Conservation (phyloP, 2,113 vertebrate genomes). For the Coregonus clupeaformis region DNA sequence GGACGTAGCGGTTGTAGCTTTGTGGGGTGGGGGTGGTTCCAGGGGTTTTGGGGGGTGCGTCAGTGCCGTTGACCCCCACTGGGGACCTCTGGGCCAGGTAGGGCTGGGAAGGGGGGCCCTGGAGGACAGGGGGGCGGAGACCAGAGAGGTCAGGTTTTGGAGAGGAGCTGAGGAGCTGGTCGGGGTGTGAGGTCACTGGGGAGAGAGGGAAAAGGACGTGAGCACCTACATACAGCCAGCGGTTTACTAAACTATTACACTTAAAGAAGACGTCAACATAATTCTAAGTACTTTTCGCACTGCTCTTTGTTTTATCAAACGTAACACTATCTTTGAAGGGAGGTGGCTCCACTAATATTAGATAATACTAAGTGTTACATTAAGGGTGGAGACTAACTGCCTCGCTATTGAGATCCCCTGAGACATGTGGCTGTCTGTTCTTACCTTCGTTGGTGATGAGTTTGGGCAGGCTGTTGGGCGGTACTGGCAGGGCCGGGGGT, state of each 20-base stretch:
- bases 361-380: too few relatives aligned
- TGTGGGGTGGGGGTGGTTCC: constrained; percentile 59
- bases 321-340: too few relatives aligned
- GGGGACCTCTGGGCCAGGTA: constrained; percentile 82
- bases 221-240: too few relatives aligned
- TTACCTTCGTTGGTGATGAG: constrained; percentile 83
- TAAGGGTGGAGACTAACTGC: too few relatives aligned
- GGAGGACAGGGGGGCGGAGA: constrained; percentile 75
- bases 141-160: constrained; percentile 71
- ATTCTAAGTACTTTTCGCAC: too few relatives aligned
- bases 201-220: background rate
- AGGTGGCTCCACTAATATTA: too few relatives aligned
- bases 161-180: constrained; percentile 74
- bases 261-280: too few relatives aligned
- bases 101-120: constrained; percentile 79
- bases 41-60: constrained; percentile 73
- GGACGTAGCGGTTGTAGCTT: constrained; percentile 83
- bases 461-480: constrained; percentile 83
- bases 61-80: constrained; percentile 74
- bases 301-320: too few relatives aligned
- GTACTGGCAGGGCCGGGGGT: constrained; percentile 70
- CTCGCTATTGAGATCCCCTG: too few relatives aligned
- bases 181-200: constrained; percentile 72
- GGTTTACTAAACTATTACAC: too few relatives aligned
- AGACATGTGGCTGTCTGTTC: too few relatives aligned